These are phyloP conservation scores for Zoanthus sansibaricus DNA, from an alignment of 92 coral and sea anemone genomes.

Conservation along the genomic window DNA sequence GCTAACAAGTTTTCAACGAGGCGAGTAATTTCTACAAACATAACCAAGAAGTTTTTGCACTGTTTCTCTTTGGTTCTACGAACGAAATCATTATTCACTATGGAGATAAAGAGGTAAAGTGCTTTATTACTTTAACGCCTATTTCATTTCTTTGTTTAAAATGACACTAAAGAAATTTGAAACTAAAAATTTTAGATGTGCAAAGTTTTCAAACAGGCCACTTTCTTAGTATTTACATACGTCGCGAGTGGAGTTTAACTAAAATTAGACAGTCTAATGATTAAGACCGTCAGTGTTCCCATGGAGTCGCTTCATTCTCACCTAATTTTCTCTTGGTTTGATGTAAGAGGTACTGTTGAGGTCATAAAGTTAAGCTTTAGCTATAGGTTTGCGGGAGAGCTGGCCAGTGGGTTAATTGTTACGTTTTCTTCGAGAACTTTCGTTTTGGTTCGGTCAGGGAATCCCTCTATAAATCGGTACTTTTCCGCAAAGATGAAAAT, in stretches of 20 bases:
- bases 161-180: background rate
- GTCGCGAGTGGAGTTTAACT: constrained; percentile 1
- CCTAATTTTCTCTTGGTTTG: background rate
- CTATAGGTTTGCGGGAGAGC: background rate
- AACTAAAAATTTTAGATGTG: background rate
- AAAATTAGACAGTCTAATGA: background rate
- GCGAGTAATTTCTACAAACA: constrained; percentile 11
- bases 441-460: too few relatives aligned
- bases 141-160: background rate
- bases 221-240: background rate
- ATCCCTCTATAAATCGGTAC: too few relatives aligned
- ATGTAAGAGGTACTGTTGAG: background rate
- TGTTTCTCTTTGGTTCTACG: background rate
- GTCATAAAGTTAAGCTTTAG: background rate
- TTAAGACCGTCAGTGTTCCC: background rate
- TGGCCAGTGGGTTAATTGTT: background rate
- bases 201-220: background rate
- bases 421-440: too few relatives aligned
- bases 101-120: background rate
- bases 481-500: too few relatives aligned
- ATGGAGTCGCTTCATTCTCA: background rate
- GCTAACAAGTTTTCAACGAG: constrained; percentile 23
- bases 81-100: background rate
- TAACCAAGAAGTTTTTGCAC: background rate
- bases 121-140: background rate